Evolutionary conservation across 1,140 invertebrate genomes (phyloP), one percentile per base, ranked within the genome.

Genomic region (Rhyzopertha dominica): DNA sequence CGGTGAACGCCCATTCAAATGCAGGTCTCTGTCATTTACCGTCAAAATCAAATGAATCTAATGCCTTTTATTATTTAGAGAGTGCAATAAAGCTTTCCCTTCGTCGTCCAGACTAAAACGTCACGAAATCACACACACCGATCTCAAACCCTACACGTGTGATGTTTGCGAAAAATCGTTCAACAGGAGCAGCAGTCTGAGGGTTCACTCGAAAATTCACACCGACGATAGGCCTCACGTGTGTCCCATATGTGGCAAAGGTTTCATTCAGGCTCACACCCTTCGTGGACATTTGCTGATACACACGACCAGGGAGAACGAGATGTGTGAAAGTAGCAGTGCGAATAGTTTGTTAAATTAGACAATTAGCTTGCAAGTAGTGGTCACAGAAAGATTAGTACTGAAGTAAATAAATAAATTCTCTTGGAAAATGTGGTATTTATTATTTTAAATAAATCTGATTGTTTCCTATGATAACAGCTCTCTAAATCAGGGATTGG

Each of bases 111-210:
- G 81, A 12, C 70, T 88, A 47, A 84, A 84, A 56, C 84, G 86
- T 42, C 87, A 90, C 66, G 70, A 78, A 19, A 76, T 84, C 12
- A 80, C 81, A 53, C 86, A 90, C 58, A 87, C 85, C 2, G 84
- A 84, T 47, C 80, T 87, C 58, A 61, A 58, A 42, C 59, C 61
- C 2, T 63, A 35, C 43, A 54, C 37, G 10, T 63, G 61, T 42
- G 51, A 56, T 4, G 71, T 80, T 76, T 71, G 74, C 67, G 53
- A 74, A 1, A 63, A 60, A 45, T 46, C 47, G 3, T 63, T 60
- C 31, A 62, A 61, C 30, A 39, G 58, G 23, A 43, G 8, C n/a
- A 60, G 55, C 38, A 71, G 65, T 1, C 55, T 74, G 16, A 71
- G 72, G 20, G 74, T 76, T 51, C 76, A 79, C 50, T 59, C 69